phyloP scores from a whole-genome alignment of 2,113 vertebrate genomes.

The Bombycilla garrulus region DNA sequence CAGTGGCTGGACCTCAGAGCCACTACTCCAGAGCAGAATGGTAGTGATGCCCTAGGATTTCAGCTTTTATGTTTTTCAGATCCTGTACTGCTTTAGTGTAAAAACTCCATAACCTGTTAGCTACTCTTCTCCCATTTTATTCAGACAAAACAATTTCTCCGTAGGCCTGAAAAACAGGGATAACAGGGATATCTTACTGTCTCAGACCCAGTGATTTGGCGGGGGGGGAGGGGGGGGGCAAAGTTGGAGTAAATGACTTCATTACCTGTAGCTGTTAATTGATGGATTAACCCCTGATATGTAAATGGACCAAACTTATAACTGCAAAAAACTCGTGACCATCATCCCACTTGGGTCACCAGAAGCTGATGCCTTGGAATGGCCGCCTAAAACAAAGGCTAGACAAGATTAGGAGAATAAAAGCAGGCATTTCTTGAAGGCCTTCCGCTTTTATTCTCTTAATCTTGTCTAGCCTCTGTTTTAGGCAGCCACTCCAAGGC shows the following conservation, averaged over 20 bases:
- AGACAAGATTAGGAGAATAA: no score
- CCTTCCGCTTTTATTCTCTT: neutral
- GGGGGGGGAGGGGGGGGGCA: no score
- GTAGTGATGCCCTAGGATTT: neutral
- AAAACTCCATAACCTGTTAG: no score
- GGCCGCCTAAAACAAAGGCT: no score
- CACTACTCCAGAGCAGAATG: accelerated
- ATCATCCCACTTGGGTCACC: neutral
- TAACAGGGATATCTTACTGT: no score
- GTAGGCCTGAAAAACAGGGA: neutral
- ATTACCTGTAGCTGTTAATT: neutral
- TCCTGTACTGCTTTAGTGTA: neutral
- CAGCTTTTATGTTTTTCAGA: neutral
- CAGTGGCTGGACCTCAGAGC: neutral
- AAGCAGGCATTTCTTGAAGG: neutral
- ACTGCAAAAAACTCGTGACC: neutral
- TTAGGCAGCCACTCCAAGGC: neutral
- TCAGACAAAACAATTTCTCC: neutral
- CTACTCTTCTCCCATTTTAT: neutral
- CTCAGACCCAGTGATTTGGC: no score
- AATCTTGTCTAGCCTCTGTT: no score
- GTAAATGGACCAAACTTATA: neutral
- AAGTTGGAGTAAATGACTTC: neutral
- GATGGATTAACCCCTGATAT: neutral
- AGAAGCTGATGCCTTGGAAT: neutral